phyloP scores from a whole-genome alignment of 2,888 invertebrate species.

The Erebia aethiops region DNA sequence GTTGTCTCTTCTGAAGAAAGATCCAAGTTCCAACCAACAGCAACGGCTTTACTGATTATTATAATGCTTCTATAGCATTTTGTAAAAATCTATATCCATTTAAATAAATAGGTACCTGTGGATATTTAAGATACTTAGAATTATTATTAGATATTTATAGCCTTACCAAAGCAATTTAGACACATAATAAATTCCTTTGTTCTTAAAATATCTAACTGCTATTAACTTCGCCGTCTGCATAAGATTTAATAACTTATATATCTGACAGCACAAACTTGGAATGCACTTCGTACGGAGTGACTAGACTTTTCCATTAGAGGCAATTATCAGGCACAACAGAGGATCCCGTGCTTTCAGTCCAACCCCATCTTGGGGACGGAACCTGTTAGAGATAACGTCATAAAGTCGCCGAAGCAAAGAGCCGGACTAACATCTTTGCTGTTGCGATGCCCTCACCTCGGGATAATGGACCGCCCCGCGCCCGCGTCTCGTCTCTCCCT shows the following conservation, averaged over 20 bases:
- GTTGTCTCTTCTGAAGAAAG: too few species aligned
- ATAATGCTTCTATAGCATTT: too few species aligned
- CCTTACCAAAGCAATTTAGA: not conserved
- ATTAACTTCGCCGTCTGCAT: conserved; percentile 62
- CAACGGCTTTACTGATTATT: not conserved
- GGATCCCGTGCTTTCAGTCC: conserved; percentile 68
- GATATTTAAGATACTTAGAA: too few species aligned
- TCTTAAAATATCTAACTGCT: conserved; percentile 27
- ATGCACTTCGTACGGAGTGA: conserved; percentile 78
- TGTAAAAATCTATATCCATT: too few species aligned
- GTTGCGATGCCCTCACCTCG: conserved; percentile 71
- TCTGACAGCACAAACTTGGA: conserved; percentile 77
- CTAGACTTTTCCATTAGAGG: conserved; percentile 82
- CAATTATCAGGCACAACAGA: conserved; percentile 81
- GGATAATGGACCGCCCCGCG: conserved; percentile 72
- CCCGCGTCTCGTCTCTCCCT: conserved; percentile 43
- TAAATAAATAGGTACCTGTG: not conserved
- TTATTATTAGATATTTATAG: not conserved
- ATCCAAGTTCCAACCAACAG: too few species aligned
- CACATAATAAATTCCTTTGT: conserved; percentile 4
- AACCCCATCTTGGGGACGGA: conserved; percentile 65
- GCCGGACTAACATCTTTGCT: conserved; percentile 80
- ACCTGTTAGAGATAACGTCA: conserved; percentile 82
- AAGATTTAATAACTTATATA: conserved; percentile 76
- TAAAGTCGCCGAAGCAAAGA: conserved; percentile 78